Conservation (phyloP, 2,888 invertebrate species). For the Drosophila atroscutellata region DNA sequence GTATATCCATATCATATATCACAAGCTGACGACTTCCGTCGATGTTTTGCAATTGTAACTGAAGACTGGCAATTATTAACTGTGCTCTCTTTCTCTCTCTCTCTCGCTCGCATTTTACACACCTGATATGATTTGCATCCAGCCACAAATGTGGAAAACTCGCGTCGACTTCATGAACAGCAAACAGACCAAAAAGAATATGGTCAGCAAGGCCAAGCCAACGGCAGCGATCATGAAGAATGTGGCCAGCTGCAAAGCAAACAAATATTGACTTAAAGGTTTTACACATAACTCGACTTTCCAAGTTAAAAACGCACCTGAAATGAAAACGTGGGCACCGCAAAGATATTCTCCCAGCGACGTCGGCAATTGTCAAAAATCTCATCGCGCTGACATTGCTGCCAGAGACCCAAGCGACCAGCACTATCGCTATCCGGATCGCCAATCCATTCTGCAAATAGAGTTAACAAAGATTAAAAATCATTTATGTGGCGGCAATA, state of each 20-base stretch:
- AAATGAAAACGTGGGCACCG: constrained; percentile 92
- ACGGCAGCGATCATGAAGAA: constrained; percentile 95
- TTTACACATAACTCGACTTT: neutral
- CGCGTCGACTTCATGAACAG: constrained; percentile 96
- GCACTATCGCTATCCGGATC: constrained; percentile 93
- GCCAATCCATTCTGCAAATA: constrained; percentile 91
- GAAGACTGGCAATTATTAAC: constrained; percentile 22
- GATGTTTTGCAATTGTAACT: constrained; percentile 20
- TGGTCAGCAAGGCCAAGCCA: constrained; percentile 92
- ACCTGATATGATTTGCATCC: constrained; percentile 98
- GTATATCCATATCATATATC: constrained; percentile 32
- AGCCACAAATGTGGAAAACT: constrained; percentile 96
- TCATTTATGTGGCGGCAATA: neutral
- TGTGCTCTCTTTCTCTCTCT: constrained; percentile 2
- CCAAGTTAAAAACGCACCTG: constrained; percentile 85
- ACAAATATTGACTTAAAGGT: constrained; percentile 18
- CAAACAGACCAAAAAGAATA: constrained; percentile 95
- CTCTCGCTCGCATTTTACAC: constrained; percentile 71
- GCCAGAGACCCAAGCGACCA: constrained; percentile 97
- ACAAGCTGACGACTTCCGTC: constrained; percentile 35
- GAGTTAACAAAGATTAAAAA: neutral
- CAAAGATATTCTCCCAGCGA: constrained; percentile 92
- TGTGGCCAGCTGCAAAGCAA: constrained; percentile 88
- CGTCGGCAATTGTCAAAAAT: constrained; percentile 93
- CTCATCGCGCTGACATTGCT: constrained; percentile 92